These are phyloP conservation scores for Indicator maculatus DNA, from an alignment of 2,113 vertebrate genomes.

Conservation along the genomic window DNA sequence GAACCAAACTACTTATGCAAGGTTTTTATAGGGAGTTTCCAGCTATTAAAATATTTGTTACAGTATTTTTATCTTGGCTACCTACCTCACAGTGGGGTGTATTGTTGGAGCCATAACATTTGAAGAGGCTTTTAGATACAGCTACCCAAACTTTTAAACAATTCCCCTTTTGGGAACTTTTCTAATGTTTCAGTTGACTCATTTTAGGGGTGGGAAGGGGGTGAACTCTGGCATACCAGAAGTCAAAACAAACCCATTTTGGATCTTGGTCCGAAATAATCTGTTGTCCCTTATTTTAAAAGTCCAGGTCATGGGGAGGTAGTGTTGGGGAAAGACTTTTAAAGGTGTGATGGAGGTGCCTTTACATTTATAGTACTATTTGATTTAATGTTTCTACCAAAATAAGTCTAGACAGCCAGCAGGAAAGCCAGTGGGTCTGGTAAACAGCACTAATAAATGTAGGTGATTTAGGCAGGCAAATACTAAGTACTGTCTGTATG, in stretches of 20 bases:
- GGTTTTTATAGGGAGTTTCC: slow-evolving; percentile 64
- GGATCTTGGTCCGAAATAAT: not conserved
- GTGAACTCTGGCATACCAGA: not conserved
- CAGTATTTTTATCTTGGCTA: slow-evolving; percentile 53
- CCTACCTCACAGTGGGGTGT: slow-evolving; percentile 61
- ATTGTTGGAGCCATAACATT: slow-evolving; percentile 60
- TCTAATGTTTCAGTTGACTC: slow-evolving; percentile 18
- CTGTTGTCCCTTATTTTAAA: not conserved
- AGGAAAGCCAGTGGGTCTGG: not conserved
- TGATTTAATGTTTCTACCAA: not conserved
- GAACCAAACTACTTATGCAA: slow-evolving; percentile 63
- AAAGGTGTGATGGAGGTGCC: slow-evolving; percentile 35
- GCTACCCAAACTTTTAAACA: slow-evolving; percentile 28
- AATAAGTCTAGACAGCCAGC: not conserved
- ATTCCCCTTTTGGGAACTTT: slow-evolving; percentile 58
- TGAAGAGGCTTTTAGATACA: slow-evolving; percentile 51
- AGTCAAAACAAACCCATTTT: not conserved
- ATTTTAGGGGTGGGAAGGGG: not conserved
- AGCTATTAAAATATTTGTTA: slow-evolving; percentile 55
- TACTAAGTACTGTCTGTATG: not conserved
- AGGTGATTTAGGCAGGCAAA: not conserved
- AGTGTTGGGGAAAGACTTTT: not conserved
- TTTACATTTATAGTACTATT: slow-evolving; percentile 28
- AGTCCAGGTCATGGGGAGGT: not conserved
- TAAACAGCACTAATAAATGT: not conserved